Evolutionary conservation across 2,113 vertebrate species (phyloP), one percentile per base, ranked within the genome.

Genomic region (Todiramphus saurophagus): DNA sequence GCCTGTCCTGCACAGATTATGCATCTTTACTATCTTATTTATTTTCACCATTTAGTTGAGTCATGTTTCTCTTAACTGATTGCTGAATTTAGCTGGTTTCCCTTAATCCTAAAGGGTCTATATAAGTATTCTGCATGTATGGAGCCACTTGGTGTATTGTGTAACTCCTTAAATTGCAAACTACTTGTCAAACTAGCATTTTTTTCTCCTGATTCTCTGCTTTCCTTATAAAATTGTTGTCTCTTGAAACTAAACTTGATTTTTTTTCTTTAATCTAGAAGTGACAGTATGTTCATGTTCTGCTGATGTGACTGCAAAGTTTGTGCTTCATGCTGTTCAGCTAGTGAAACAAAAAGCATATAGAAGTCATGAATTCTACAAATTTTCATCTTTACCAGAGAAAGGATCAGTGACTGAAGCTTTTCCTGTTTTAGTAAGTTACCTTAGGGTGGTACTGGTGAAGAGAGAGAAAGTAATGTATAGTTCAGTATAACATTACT

Each of bases 311-410:
- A 99, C 99, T 2, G 99, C 99, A 59, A 99, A 99, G 96, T 99
- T 99, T 92, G 99, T 99, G 74, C 99, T 99, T 63, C 99, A 99
- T 66, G 99, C 99, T 0, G 99, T 99, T 79, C 99, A 99, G 83
- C 97, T 99, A 48, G 98, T 99, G 91, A 99, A 99, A 93, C 99
- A 99, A 93, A 99, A 97, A 94, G 99, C 99, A 0, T 99, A 99
- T 91, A 98, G 99, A 96, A 99, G 99, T 55, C 99, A 99, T 33
- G 99, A 99, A 60, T 99, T 99, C 98, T 99, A 99, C 96, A 99
- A 99, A 97, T 99, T 99, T 95, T 99, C 98, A 55, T 99, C 99
- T 11, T 98, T 99, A 72, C 98, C 99, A 92, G 99, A 99, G 95
- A 99, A 98, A 97, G 99, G 99, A 94, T 98, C 99, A 4, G 95